Base-by-base conservation (phyloP, 2,888 invertebrate species). In the Sipunculus nudus region DNA sequence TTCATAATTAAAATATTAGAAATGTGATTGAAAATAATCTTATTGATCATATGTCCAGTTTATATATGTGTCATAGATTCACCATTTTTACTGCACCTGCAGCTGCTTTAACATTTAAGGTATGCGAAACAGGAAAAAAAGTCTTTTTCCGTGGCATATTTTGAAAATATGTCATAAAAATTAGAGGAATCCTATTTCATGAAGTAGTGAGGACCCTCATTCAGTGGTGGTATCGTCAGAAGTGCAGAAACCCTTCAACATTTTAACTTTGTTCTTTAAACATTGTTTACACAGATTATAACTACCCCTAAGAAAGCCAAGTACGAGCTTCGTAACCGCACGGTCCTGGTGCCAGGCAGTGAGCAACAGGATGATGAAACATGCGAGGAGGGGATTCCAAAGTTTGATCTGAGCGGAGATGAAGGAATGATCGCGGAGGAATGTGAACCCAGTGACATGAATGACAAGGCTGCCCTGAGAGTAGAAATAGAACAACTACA, bases 241-340 rank as follows among this genome's bases (percentile, higher is more conserved):
- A n/a, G n/a, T n/a, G n/a, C n/a, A n/a, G n/a, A n/a, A n/a, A n/a
- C n/a, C n/a, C n/a, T n/a, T n/a, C n/a, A n/a, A n/a, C n/a, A n/a
- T n/a, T n/a, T n/a, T n/a, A n/a, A n/a, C n/a, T n/a, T n/a, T n/a
- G n/a, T n/a, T n/a, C n/a, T n/a, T n/a, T 40, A 21, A 6, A 19
- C n/a, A n/a, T 45, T 23, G 10, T 43, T 38, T 19, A 38, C 54
- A 5, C 67, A 79, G 79, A 74, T 72, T 1, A 78, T 79, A 32
- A 77, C 78, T 25, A 59, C 26, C 1, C 78, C 76, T 0, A 77
- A 72, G 53, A 73, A 75, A 59, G 68, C 71, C 5, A 46, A 61
- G 6, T 75, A 74, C 52, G 56, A 65, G 13, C 53, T 75, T n/a
- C 63, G 77, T 0, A 75, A 61, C 39, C 65, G 74, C n/a, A 63